phyloP scores from a whole-genome alignment of 2,888 invertebrate genomes.

The Pharmacophagus antenor region DNA sequence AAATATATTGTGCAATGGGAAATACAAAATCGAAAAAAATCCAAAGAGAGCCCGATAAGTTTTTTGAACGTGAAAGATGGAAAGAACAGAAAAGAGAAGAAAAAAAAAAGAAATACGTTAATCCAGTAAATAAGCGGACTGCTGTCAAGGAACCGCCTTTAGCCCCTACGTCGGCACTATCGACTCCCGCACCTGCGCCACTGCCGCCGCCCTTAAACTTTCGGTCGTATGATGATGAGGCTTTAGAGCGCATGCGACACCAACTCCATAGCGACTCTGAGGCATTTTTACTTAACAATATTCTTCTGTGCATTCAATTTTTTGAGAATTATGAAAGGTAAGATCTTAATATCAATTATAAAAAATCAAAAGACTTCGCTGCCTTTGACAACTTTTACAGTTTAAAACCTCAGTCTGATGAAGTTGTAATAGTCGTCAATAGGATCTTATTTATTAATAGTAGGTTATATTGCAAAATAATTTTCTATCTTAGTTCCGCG shows the following conservation, averaged over 20 bases:
- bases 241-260: slow-evolving; percentile 79
- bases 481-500: slow-evolving; percentile 1
- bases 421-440: no score
- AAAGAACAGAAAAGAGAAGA: slow-evolving; percentile 62
- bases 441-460: not conserved
- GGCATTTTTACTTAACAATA: slow-evolving; percentile 87
- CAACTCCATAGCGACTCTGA: slow-evolving; percentile 83
- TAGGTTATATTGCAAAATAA: not conserved
- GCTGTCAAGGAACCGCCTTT: slow-evolving; percentile 52
- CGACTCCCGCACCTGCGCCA: slow-evolving; percentile 41
- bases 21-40: slow-evolving; percentile 65
- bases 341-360: slow-evolving; percentile 50
- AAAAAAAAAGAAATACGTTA: slow-evolving; percentile 51
- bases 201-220: slow-evolving; percentile 49
- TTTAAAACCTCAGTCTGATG: no score
- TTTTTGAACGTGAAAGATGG: slow-evolving; percentile 67
- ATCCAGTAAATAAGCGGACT: slow-evolving; percentile 49
- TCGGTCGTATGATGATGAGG: slow-evolving; percentile 75
- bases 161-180: slow-evolving; percentile 40
- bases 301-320: slow-evolving; percentile 88
- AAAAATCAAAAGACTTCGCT: no score
- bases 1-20: slow-evolving; percentile 53
- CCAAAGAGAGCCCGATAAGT: slow-evolving; percentile 64
- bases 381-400: no score
- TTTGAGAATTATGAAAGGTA: slow-evolving; percentile 89